These are phyloP conservation scores for Notolepis coatsorum DNA, from an alignment of 2,797 vertebrate species.

Conservation along the genomic window DNA sequence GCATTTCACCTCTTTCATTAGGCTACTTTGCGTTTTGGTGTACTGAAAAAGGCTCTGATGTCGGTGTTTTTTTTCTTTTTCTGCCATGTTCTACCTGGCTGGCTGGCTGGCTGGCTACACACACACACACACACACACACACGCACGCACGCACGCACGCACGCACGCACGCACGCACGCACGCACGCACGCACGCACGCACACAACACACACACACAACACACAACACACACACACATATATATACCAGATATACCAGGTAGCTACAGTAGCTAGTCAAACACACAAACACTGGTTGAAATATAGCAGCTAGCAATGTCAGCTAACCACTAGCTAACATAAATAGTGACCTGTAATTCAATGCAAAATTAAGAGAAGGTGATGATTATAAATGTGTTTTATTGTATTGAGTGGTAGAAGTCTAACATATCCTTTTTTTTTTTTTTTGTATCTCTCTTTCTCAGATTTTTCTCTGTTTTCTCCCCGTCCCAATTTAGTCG, in stretches of 20 bases:
- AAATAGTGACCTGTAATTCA: background rate
- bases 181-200: background rate
- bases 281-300: background rate
- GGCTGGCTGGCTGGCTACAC: too few species aligned
- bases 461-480: too few species aligned
- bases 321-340: too few species aligned
- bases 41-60: background rate
- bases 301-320: too few species aligned
- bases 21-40: too few species aligned
- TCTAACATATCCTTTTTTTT: too few species aligned
- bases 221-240: background rate
- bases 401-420: too few species aligned
- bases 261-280: background rate
- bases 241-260: background rate
- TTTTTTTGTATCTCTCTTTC: too few species aligned
- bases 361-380: background rate
- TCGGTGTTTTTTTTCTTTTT: constrained; percentile 8
- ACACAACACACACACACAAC: background rate
- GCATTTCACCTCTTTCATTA: too few species aligned
- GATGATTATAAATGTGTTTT: background rate
- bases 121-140: constrained; percentile 9
- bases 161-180: background rate
- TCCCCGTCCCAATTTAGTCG: too few species aligned
- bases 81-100: too few species aligned
- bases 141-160: constrained; percentile 5